Evolutionary conservation across 2,888 invertebrate genomes (phyloP).

Genomic region (Encarsia formosa): DNA sequence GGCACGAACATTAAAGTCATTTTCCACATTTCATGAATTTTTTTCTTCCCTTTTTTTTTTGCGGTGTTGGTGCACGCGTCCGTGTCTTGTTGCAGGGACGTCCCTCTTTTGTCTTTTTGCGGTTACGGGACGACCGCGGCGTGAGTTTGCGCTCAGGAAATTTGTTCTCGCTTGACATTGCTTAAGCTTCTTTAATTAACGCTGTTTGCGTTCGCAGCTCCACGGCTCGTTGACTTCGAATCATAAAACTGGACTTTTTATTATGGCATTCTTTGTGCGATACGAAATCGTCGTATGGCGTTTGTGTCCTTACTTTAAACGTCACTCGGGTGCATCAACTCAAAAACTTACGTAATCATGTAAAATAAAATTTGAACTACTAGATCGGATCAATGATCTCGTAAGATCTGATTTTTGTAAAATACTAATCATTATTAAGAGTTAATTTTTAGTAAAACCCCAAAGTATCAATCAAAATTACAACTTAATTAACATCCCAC

Average conservation of each 20-base stretch:
- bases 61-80: not conserved
- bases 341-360: no score
- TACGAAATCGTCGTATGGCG: no score
- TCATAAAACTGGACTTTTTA: constrained; percentile 12
- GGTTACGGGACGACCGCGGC: not conserved
- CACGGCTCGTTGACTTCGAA: constrained; percentile 5
- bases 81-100: not conserved
- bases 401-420: no score
- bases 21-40: not conserved
- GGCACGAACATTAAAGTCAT: not conserved
- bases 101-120: not conserved
- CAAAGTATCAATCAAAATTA: no score
- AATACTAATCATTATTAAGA: no score
- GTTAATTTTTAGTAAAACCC: no score
- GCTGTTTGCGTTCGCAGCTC: constrained; percentile 4
- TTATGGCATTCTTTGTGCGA: constrained; percentile 3
- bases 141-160: constrained; percentile 1
- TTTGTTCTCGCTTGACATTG: constrained; percentile 7
- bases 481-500: no score
- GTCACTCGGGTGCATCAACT: no score
- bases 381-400: no score
- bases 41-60: not conserved
- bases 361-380: no score
- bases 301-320: no score
- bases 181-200: constrained; percentile 20